Evolutionary conservation across 2,113 vertebrate genomes (phyloP).

Genomic region (Gopherus evgoodei): DNA sequence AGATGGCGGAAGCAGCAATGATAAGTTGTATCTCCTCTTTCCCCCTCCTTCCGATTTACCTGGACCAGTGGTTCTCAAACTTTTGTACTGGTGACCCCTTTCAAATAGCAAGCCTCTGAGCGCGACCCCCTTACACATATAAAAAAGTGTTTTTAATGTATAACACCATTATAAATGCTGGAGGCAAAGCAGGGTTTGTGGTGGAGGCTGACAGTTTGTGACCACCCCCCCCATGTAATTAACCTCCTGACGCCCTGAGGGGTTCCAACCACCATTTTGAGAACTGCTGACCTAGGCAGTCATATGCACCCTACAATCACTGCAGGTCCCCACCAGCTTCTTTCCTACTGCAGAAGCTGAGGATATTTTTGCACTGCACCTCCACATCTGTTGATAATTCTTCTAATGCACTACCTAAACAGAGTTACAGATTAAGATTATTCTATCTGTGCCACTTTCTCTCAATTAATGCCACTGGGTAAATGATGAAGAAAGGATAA

Average conservation of each 20-base stretch:
- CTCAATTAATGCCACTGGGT: not conserved
- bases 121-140: no score
- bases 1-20: not conserved
- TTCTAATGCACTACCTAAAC: not conserved
- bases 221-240: no score
- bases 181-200: no score
- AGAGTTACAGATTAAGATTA: not conserved
- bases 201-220: no score
- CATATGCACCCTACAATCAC: not conserved
- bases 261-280: no score
- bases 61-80: no score
- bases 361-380: not conserved
- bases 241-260: no score
- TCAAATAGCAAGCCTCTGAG: no score
- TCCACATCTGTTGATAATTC: not conserved
- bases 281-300: not conserved
- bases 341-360: not conserved
- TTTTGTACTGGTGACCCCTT: no score
- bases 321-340: not conserved
- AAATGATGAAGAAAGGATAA: not conserved
- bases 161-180: no score
- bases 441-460: not conserved
- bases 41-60: not conserved
- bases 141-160: no score
- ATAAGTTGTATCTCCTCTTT: not conserved